Base-by-base conservation (phyloP, 2,888 invertebrate species). In the Coelinius sp. region DNA sequence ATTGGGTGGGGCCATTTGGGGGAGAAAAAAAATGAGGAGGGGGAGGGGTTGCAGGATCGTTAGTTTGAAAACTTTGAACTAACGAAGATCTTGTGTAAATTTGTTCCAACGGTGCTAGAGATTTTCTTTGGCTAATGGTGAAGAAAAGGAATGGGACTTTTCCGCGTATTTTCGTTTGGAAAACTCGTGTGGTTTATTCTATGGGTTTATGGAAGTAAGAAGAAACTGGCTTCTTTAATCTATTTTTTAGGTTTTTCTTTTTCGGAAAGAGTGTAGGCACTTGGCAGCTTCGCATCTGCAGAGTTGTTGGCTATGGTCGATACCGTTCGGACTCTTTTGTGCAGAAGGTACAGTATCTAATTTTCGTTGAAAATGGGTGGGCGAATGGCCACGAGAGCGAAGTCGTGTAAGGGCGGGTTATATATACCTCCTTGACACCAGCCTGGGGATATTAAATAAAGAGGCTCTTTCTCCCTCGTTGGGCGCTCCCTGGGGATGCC, bases 391-490 rank as follows among this genome's bases (percentile, higher is more conserved):
- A 31, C 46, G 52, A 63, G 49, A 64, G 65, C 46, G 12, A 73
- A 69, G 52, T 68, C 68, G 24, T 65, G 69, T 59, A 73, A 68
- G 56, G 53, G 41, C 56, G 49, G 17, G 52, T 38, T 66, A 73
- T 72, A 71, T 68, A 71, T 72, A 46, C 24, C 49, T 77, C 79
- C 82, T 84, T 80, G 83, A 84, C 84, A 81, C 83, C 79, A 83
- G 84, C 84, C 84, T 73, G 79, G 75, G 84, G 84, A 81, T 84
- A 84, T 84, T 84, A 84, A 84, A 84, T 84, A 84, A 84, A 84
- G 83, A 84, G 79, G 81, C 63, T 63, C 56, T 66, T 41, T 56
- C 46, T 70, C 67, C 35, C 70, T 65, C 73, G 38, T 65, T 49
- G 69, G 46, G n/a, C 35, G 65, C 75, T 80, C 84, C 79, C 82